A percentile compares a stretch with the other conserved stretches of the same genome.
Conservation (phyloP, 2,888 invertebrate species). For the Epinotia nisella region DNA sequence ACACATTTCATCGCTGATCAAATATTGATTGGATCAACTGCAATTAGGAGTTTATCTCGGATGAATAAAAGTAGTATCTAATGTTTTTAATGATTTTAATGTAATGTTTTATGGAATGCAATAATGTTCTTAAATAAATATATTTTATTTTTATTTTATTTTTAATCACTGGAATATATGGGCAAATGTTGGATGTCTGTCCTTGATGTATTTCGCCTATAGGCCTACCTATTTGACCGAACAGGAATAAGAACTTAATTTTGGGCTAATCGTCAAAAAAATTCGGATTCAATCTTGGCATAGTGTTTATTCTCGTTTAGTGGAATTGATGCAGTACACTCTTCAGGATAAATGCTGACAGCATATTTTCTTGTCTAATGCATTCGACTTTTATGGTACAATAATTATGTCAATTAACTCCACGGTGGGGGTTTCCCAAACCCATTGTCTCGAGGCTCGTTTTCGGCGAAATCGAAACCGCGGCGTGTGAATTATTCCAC, state of each 20-base stretch:
- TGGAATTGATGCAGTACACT: too few species aligned
- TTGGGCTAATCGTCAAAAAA: not conserved
- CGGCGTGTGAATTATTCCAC: conserved; percentile 42
- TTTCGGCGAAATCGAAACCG: conserved; percentile 43
- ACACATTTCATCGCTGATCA: conserved; percentile 7
- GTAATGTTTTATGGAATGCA: too few species aligned
- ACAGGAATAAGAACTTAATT: not conserved
- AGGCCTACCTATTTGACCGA: not conserved
- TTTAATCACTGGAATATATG: not conserved
- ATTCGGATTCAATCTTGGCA: not conserved
- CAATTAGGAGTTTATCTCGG: too few species aligned
- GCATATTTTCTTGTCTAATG: not conserved
- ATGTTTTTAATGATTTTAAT: too few species aligned
- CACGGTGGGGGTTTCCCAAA: conserved; percentile 31
- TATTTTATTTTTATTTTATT: too few species aligned
- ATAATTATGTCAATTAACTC: conserved; percentile 16
- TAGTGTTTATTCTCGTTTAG: too few species aligned
- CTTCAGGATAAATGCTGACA: too few species aligned
- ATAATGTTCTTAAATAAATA: too few species aligned
- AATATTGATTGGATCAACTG: not conserved
- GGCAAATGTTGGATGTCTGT: not conserved
- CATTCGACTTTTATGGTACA: not conserved
- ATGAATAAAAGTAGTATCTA: too few species aligned
- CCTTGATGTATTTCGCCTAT: not conserved
- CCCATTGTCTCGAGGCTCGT: conserved; percentile 22